Conservation (phyloP, 2,797 vertebrate genomes). For the Oceanodroma leucorhoa region DNA sequence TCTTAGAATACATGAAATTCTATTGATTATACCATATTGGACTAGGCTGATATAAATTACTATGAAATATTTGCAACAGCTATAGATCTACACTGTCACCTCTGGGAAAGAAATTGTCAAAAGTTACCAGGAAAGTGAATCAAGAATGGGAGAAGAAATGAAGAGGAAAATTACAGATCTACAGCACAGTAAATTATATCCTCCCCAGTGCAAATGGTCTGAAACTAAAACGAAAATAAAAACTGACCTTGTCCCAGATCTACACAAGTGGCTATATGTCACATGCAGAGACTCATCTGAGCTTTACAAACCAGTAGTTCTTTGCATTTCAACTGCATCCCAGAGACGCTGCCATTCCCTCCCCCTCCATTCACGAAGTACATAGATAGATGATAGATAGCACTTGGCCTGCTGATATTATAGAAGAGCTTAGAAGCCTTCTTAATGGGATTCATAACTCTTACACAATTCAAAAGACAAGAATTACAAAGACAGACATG, state of each 20-base stretch:
- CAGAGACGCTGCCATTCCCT: background rate
- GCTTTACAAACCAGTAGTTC: background rate
- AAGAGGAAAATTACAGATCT: slow-evolving; percentile 8
- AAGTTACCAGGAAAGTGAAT: background rate
- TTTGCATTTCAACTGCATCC: background rate
- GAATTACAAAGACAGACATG: background rate
- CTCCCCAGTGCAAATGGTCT: background rate
- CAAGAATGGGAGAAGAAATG: background rate
- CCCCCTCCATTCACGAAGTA: background rate
- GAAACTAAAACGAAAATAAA: slow-evolving; percentile 32
- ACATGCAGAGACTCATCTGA: background rate
- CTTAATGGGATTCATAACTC: background rate
- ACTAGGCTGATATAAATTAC: background rate
- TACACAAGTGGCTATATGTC: background rate
- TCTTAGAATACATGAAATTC: background rate
- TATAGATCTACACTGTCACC: background rate
- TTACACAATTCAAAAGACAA: background rate
- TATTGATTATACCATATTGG: background rate
- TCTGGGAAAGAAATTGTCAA: background rate
- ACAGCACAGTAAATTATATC: background rate
- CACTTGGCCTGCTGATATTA: background rate
- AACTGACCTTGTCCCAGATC: slow-evolving; percentile 7
- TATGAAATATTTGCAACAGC: background rate
- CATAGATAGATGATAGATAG: background rate
- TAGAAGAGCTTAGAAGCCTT: background rate